These are phyloP conservation scores for Nasua narica DNA, from an alignment of 2,797 vertebrate genomes.

Conservation along the genomic window DNA sequence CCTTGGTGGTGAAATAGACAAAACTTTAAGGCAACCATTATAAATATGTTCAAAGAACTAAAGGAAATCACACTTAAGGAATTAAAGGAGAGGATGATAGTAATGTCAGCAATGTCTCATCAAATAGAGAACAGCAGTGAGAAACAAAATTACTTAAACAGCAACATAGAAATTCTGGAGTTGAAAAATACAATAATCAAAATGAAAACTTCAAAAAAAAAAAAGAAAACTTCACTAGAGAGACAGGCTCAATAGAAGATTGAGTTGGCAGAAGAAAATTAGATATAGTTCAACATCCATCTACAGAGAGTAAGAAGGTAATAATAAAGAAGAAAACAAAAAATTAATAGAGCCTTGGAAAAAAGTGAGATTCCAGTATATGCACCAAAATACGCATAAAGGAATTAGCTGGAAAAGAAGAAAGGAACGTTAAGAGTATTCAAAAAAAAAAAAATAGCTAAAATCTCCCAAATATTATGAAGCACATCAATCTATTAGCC, in stretches of 20 bases:
- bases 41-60: not conserved
- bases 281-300: not conserved
- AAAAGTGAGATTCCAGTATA: not conserved
- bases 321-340: not conserved
- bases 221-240: not conserved
- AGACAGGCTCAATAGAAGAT: not conserved
- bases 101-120: not conserved
- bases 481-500: not conserved
- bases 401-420: not conserved
- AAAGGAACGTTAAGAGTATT: not conserved
- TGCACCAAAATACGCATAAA: not conserved
- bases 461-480: not conserved
- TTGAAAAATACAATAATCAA: not conserved
- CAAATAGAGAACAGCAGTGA: not conserved
- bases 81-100: not conserved
- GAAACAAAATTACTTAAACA: slow-evolving; percentile 13
- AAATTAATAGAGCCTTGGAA: not conserved
- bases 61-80: not conserved
- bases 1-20: not conserved
- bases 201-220: not conserved
- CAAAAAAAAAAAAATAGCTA: not conserved
- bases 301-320: not conserved
- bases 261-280: not conserved
- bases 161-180: slow-evolving; percentile 36
- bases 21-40: not conserved